phyloP scores from a whole-genome alignment of 1,140 invertebrate species.

The Drosophila sulfurigaster region DNA sequence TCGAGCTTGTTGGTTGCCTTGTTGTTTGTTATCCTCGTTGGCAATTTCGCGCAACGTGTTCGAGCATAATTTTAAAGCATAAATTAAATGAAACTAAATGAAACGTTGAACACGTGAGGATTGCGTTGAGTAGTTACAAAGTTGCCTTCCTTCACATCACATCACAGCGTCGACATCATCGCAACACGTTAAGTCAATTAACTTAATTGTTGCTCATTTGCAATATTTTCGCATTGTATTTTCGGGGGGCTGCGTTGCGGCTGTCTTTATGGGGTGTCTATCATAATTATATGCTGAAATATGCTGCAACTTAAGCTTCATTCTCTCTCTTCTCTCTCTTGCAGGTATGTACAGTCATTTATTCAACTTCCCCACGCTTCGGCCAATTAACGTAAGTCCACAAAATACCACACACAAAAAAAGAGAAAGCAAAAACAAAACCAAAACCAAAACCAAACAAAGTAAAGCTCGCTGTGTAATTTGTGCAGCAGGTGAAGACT shows the following conservation, averaged over 20 bases:
- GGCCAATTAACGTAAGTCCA: conserved; percentile 38
- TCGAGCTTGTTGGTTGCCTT: not conserved
- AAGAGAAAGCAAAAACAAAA: conserved; percentile 1
- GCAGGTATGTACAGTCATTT: conserved; percentile 41
- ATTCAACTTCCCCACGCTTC: not conserved
- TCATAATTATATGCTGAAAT: conserved; percentile 26
- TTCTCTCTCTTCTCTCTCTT: conserved; percentile 10
- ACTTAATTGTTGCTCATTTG: conserved; percentile 58
- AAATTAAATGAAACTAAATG: conserved; percentile 26
- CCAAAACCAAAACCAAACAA: conserved; percentile 1
- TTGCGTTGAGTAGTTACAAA: conserved; percentile 1
- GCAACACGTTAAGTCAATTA: conserved; percentile 48
- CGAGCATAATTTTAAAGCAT: conserved; percentile 51
- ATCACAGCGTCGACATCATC: not conserved
- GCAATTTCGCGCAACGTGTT: conserved; percentile 27
- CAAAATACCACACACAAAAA: not conserved
- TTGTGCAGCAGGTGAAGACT: conserved; percentile 23
- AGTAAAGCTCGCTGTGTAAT: conserved; percentile 18
- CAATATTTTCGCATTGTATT: conserved; percentile 45
- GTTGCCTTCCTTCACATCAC: not conserved
- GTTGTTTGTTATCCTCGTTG: not conserved
- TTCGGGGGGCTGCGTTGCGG: not conserved
- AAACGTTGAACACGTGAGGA: conserved; percentile 31
- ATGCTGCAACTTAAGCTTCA: conserved; percentile 10
- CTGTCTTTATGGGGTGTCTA: conserved; percentile 18